Conservation (phyloP, 2,797 vertebrate genomes). For the Falco naumanni region DNA sequence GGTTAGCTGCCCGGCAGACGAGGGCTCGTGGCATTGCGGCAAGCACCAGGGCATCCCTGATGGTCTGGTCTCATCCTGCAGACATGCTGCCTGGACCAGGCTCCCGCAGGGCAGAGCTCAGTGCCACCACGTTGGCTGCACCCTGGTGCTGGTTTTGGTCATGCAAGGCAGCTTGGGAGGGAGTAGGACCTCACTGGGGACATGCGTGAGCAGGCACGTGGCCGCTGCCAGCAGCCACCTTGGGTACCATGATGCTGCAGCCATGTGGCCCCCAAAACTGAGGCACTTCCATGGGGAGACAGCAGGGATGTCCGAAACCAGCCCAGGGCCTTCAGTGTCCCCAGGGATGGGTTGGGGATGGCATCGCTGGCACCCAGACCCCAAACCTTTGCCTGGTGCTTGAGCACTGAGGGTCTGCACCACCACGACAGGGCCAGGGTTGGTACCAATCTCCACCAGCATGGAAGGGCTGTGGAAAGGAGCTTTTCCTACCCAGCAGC, state of each 20-base stretch:
- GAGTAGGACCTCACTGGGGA: not conserved
- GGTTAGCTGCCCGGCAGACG: rapidly evolving
- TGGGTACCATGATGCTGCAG: rapidly evolving
- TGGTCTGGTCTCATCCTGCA: rapidly evolving
- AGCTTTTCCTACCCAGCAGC: not conserved
- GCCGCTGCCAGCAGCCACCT: not conserved
- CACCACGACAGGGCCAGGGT: rapidly evolving
- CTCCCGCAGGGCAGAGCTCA: rapidly evolving
- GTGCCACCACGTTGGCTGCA: not conserved
- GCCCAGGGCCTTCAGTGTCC: not conserved
- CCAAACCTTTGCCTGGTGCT: not conserved
- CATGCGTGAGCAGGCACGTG: rapidly evolving
- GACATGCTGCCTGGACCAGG: not conserved
- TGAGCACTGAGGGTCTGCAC: not conserved
- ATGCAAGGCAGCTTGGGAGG: rapidly evolving
- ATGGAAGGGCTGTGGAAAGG: not conserved
- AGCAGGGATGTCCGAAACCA: rapidly evolving
- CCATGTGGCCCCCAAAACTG: not conserved
- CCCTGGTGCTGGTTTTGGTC: not conserved
- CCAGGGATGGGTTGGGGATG: rapidly evolving
- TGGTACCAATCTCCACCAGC: rapidly evolving
- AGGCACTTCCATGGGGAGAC: not conserved
- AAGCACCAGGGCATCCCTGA: rapidly evolving
- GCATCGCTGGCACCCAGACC: not conserved
- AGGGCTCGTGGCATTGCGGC: not conserved